These are phyloP conservation scores for Eupithecia subfuscata DNA, from an alignment of 2,888 invertebrate genomes.

Conservation along the genomic window DNA sequence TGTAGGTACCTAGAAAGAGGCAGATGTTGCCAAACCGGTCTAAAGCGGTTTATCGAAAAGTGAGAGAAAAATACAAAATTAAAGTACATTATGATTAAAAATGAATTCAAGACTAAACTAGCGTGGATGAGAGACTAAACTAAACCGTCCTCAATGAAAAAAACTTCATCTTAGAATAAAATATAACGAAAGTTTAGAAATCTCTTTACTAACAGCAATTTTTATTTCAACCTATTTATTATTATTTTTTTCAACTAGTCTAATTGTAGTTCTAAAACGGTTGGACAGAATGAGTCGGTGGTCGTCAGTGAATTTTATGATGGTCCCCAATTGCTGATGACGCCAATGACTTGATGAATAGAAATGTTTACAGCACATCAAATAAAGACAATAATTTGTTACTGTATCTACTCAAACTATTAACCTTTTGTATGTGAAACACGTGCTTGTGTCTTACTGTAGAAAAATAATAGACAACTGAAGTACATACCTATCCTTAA, in stretches of 20 bases:
- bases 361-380: background rate
- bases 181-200: background rate
- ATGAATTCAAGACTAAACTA: background rate
- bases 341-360: background rate
- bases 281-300: background rate
- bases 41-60: background rate
- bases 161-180: background rate
- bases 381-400: background rate
- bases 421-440: too few relatives aligned
- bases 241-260: background rate
- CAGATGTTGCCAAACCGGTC: background rate
- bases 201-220: too few relatives aligned
- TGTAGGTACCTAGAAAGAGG: background rate
- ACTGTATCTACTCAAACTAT: too few relatives aligned
- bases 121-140: background rate
- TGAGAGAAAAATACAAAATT: background rate
- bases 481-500: too few relatives aligned
- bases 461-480: too few relatives aligned
- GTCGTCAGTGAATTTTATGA: background rate
- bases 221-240: too few relatives aligned
- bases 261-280: background rate
- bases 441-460: too few relatives aligned
- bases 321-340: slow-evolving; percentile 6
- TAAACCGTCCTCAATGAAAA: background rate
- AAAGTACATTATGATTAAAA: background rate